phyloP scores from a whole-genome alignment of 2,888 invertebrate species.

The Trachelus tabidus region DNA sequence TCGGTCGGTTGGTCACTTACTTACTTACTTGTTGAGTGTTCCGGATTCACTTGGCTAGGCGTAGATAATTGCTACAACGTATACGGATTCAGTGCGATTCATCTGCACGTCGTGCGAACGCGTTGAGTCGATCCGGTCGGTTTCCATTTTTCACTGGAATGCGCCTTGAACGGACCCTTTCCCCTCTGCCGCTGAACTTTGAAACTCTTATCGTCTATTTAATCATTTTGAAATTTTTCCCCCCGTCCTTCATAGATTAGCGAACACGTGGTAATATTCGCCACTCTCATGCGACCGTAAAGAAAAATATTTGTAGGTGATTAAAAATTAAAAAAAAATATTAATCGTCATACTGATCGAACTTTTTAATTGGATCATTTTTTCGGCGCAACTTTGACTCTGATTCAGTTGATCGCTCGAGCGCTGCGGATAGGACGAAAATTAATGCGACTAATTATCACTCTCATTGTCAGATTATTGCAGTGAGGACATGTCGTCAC shows the following conservation, averaged over 20 bases:
- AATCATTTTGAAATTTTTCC: not conserved
- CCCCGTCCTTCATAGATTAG: not conserved
- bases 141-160: not conserved
- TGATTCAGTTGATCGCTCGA: not conserved
- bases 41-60: not conserved
- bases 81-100: not conserved
- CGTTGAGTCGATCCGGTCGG: not conserved
- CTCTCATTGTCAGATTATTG: not conserved
- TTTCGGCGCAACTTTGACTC: not conserved
- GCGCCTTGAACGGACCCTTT: too few species aligned
- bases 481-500: not conserved
- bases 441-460: not conserved
- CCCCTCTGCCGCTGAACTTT: too few species aligned
- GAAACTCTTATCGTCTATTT: not conserved
- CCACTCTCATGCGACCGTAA: too few species aligned
- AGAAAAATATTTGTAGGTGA: not conserved
- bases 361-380: not conserved
- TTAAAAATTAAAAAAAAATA: not conserved
- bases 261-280: not conserved
- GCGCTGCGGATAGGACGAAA: not conserved
- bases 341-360: not conserved
- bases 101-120: not conserved
- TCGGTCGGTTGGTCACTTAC: not conserved
- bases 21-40: not conserved
- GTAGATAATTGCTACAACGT: not conserved